Evolutionary conservation across 2,113 vertebrate species (phyloP).

Genomic region (cat (Felis catus)): DNA sequence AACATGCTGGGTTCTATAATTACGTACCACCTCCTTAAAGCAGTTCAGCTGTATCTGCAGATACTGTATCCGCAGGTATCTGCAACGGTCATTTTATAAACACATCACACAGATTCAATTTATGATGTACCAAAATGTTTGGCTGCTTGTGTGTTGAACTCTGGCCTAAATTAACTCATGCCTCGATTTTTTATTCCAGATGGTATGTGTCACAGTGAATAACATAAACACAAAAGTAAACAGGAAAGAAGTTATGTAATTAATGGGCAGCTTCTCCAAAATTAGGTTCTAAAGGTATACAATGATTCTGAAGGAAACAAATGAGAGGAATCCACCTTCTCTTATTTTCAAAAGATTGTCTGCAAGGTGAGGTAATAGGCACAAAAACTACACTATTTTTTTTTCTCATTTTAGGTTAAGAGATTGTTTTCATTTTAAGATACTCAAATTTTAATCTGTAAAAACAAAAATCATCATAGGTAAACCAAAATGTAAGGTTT

Average conservation of each 20-base stretch:
- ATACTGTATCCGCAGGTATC: neutral
- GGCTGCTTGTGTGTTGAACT: constrained; percentile 54
- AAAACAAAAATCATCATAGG: neutral
- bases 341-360: constrained; percentile 27
- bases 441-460: neutral
- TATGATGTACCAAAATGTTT: constrained; percentile 63
- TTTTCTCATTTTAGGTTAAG: neutral
- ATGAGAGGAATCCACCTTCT: neutral
- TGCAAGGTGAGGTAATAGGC: neutral
- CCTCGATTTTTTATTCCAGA: constrained; percentile 57
- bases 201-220: constrained; percentile 26
- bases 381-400: neutral
- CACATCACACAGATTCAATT: constrained; percentile 11
- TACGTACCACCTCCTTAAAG: neutral
- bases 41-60: neutral
- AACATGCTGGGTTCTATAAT: neutral
- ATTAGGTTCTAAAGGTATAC: constrained; percentile 64
- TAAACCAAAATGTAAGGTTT: neutral
- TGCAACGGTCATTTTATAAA: constrained; percentile 11
- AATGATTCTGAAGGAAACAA: constrained; percentile 35
- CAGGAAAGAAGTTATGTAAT: constrained; percentile 52
- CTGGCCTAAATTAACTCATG: constrained; percentile 15
- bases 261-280: constrained; percentile 36
- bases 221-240: constrained; percentile 51
- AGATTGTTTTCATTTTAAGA: constrained; percentile 9